Evolutionary conservation across 2,888 invertebrate species (phyloP), one percentile per base, ranked within the genome.

Genomic region (Stenurella melanura): DNA sequence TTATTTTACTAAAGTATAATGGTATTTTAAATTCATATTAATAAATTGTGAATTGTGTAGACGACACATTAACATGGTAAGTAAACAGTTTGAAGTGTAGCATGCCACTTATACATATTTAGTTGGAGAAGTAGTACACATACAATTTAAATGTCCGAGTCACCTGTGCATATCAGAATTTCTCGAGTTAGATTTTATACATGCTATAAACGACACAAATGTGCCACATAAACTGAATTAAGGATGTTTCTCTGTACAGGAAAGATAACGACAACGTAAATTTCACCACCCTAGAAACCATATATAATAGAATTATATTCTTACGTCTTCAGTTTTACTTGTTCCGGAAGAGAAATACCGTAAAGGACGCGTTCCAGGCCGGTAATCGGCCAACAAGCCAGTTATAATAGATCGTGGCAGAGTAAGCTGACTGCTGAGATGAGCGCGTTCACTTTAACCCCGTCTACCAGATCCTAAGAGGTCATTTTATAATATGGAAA

Each of bases 301-400:
- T 69, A 79, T 82, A 79, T 80, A 83, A 81, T 75, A 77, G 78
- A 82, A 79, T 83, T 81, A 81, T 80, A 78, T 73, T 76, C 81
- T 82, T 78, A 78, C 75, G 81, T 82, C 81, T 72, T 76, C 72
- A 72, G 74, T 75, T 77, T 75, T 69, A 60, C 75, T 79, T 79
- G 81, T 79, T 78, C 82, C 76, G 82, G 80, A 81, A 82, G 81
- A 81, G 77, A 78, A 74, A 76, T 74, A 77, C 78, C 79, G 76
- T 78, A 81, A 81, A 83, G 80, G 80, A 78, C 78, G 79, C 81
- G 82, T 82, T 82, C 80, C 79, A 73, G 80, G 80, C 74, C 80
- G 80, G 78, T 81, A 82, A 83, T 83, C 80, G 81, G 83, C 81
- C 83, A 81, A 77, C 78, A 77, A 76, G 83, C 80, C 74, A 77